Percentiles rank a stretch among this genome's conserved stretches.
Evolutionary conservation across 2,888 invertebrate species (phyloP).

Genomic region (Panzeria rudis): DNA sequence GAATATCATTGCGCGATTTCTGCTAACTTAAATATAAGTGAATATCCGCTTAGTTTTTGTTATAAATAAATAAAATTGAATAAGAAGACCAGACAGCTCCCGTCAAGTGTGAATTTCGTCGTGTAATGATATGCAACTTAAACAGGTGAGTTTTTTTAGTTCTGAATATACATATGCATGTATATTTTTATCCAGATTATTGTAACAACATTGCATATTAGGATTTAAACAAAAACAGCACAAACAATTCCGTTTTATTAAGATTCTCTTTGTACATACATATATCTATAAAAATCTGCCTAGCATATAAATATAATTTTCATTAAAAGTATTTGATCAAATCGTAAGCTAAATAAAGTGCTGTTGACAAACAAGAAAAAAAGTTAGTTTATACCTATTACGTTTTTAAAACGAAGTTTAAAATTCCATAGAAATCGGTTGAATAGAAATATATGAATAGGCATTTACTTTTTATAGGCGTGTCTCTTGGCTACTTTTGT

Average conservation of each 20-base stretch:
- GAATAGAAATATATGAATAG: no score
- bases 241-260: no score
- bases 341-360: not conserved
- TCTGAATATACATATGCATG: not conserved
- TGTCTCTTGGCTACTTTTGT: no score
- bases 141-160: slow-evolving; percentile 79
- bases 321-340: not conserved
- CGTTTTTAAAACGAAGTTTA: no score
- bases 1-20: slow-evolving; percentile 53
- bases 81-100: slow-evolving; percentile 68
- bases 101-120: slow-evolving; percentile 81
- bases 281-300: no score
- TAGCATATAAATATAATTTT: not conserved
- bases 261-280: no score
- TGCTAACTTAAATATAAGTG: slow-evolving; percentile 63
- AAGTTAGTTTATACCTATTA: no score
- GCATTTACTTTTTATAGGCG: no score
- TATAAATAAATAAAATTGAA: slow-evolving; percentile 48
- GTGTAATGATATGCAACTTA: slow-evolving; percentile 83
- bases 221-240: not conserved
- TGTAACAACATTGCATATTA: not conserved
- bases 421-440: no score
- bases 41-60: slow-evolving; percentile 42
- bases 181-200: no score
- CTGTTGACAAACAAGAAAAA: not conserved